Percentiles rank a stretch among this genome's conserved stretches.
Evolutionary conservation across 2,888 invertebrate species (phyloP).

Genomic region (Drosophila stalkeri): DNA sequence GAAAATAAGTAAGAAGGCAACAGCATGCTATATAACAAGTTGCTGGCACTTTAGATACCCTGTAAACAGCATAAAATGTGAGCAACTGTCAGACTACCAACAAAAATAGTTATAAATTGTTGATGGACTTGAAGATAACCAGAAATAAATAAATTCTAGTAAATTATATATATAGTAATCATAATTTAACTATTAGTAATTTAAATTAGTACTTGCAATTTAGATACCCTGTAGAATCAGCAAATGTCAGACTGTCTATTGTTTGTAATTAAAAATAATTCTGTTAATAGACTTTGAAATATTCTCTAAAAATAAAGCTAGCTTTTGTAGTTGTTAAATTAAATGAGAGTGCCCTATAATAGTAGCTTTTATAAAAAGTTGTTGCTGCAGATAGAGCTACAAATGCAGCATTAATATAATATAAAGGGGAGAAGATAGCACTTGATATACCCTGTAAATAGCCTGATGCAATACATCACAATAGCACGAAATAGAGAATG

Average conservation of each 20-base stretch:
- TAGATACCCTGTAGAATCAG: background rate
- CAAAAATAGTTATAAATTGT: too few species aligned
- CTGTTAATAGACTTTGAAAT: background rate
- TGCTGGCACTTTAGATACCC: conserved; percentile 19
- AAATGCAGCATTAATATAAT: background rate
- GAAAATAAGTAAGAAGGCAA: conserved; percentile 49
- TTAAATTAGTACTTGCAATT: too few species aligned
- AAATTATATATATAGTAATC: too few species aligned
- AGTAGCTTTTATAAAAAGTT: too few species aligned
- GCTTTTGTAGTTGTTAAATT: background rate
- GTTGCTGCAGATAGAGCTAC: too few species aligned
- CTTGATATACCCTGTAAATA: background rate
- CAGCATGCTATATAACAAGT: background rate
- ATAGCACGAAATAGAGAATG: too few species aligned
- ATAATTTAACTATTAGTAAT: too few species aligned
- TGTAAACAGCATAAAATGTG: background rate
- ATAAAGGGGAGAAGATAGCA: background rate
- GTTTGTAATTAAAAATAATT: background rate
- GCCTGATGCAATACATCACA: too few species aligned
- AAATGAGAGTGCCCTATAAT: too few species aligned
- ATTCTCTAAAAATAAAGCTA: background rate
- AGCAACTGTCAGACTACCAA: background rate
- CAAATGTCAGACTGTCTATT: background rate
- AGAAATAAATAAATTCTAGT: too few species aligned
- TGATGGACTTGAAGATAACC: too few species aligned